These are phyloP conservation scores for Coregonus sp. DNA, from an alignment of 2,797 vertebrate genomes.

Conservation along the genomic window DNA sequence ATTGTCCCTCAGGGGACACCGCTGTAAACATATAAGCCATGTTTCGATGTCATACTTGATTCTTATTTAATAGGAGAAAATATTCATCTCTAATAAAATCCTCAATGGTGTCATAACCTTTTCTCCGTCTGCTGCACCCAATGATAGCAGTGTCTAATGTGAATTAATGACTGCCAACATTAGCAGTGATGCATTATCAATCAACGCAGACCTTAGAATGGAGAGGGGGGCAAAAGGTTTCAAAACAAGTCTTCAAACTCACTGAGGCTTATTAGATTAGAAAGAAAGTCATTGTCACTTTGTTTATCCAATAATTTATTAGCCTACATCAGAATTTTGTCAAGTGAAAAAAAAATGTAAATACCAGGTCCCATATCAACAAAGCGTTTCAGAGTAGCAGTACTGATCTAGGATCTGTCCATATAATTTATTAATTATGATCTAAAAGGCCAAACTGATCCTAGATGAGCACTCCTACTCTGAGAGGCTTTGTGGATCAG, in stretches of 20 bases:
- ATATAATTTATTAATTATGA: no score
- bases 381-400: no score
- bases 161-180: constrained; percentile 8
- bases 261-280: not conserved
- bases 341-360: not conserved
- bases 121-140: not conserved
- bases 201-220: not conserved
- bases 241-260: not conserved
- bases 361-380: not conserved
- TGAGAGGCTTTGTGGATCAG: no score
- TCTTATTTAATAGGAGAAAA: not conserved
- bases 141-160: not conserved
- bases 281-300: not conserved
- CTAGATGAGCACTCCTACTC: no score
- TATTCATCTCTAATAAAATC: not conserved
- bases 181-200: not conserved
- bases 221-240: not conserved
- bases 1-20: not conserved
- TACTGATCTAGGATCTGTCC: no score
- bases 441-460: no score
- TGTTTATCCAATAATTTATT: not conserved
- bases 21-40: not conserved
- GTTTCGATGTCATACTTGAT: not conserved
- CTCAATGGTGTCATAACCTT: not conserved
- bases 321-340: not conserved